phyloP scores from a whole-genome alignment of 2,797 vertebrate genomes.

The Sebastes trivittatus region DNA sequence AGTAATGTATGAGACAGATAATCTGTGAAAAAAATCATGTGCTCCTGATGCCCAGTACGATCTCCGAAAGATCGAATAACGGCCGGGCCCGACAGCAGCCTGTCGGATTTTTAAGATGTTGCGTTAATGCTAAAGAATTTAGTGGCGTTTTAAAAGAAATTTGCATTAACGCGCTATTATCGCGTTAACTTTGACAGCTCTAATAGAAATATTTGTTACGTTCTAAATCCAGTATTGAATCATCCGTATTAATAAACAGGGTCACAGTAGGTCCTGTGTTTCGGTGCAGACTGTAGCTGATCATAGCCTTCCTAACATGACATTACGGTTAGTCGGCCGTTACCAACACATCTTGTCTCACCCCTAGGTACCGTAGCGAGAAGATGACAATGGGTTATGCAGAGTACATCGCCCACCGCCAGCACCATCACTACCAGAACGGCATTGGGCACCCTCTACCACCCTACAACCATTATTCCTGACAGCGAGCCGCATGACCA shows the following conservation, averaged over 20 bases:
- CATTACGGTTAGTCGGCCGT: neutral
- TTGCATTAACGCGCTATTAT: too few species aligned
- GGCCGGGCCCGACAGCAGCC: too few species aligned
- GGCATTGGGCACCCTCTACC: constrained; percentile 99
- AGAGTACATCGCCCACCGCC: constrained; percentile 98
- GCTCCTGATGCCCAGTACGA: too few species aligned
- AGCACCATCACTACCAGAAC: constrained; percentile 99
- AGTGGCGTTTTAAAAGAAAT: too few species aligned
- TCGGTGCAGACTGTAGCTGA: neutral
- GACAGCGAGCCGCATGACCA: constrained; percentile 99
- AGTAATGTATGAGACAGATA: too few species aligned
- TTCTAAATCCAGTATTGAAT: neutral
- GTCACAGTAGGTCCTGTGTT: neutral
- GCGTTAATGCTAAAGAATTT: too few species aligned
- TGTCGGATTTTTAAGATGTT: too few species aligned
- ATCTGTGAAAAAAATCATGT: too few species aligned
- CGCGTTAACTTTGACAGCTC: too few species aligned
- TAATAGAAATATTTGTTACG: neutral
- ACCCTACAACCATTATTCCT: constrained; percentile 99
- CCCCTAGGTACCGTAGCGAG: constrained; percentile 97
- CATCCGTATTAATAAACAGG: neutral
- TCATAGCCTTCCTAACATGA: neutral
- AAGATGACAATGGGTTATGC: constrained; percentile 99
- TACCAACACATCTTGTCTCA: neutral
- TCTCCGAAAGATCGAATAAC: too few species aligned